These are phyloP conservation scores for Acanthosepion lycidas DNA, from an alignment of 2,888 invertebrate genomes.

Conservation along the genomic window DNA sequence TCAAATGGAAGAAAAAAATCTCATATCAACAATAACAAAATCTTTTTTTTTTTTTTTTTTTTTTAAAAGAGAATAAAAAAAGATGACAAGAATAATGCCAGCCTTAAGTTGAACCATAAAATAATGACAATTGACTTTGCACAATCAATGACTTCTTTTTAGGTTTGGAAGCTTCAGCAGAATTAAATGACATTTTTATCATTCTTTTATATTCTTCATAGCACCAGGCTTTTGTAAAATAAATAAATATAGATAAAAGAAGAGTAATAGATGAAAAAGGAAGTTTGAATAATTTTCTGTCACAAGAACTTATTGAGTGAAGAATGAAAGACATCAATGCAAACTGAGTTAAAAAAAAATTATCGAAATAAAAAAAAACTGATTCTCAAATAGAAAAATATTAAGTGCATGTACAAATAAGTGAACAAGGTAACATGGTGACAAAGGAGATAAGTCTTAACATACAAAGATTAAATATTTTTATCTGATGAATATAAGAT, in stretches of 20 bases:
- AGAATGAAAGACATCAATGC: too few relatives aligned
- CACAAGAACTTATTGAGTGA: too few relatives aligned
- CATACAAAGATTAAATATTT: too few relatives aligned
- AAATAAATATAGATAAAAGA: not conserved
- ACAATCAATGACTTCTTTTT: not conserved
- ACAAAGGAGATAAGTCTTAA: too few relatives aligned
- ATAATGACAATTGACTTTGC: not conserved
- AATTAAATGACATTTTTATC: not conserved
- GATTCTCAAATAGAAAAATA: too few relatives aligned
- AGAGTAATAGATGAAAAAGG: not conserved
- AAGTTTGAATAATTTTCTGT: too few relatives aligned
- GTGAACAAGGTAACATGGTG: too few relatives aligned
- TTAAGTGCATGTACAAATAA: too few relatives aligned
- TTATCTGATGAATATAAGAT: too few relatives aligned
- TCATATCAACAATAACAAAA: slow-evolving; percentile 3
- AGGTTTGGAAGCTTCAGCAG: not conserved
- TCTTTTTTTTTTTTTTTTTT: too few relatives aligned
- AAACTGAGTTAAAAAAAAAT: too few relatives aligned
- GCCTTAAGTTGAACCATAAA: not conserved
- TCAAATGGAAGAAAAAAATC: not conserved
- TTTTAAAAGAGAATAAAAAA: not conserved
- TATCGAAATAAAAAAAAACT: too few relatives aligned
- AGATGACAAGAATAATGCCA: not conserved
- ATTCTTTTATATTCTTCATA: not conserved
- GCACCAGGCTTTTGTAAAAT: not conserved